Evolutionary conservation across 53 echinoderm and acorn worm genomes (phyloP), one percentile per base, ranked within the genome.

Genomic region (Luidia sarsii): DNA sequence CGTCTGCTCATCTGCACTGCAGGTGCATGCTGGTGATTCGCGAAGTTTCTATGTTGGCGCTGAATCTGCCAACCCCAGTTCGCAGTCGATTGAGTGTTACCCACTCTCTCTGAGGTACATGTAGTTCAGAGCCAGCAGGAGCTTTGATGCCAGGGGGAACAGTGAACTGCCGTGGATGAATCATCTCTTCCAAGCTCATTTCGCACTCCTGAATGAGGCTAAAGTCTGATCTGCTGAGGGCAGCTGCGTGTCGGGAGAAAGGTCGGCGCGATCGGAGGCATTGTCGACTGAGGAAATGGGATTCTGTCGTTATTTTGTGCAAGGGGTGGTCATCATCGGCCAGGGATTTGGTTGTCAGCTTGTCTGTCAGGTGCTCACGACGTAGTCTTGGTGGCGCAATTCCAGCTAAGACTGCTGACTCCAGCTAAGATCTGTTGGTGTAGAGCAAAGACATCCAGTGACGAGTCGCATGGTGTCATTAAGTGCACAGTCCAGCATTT

Each of bases 401-500:
- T 8, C 68, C 68, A 14, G 68, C 4, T 38, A 67, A 41, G 20
- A 67, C 68, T 36, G 68, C 39, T 14, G 39, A 23, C 39, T 24
- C n/a, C n/a, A n/a, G n/a, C n/a, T n/a, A n/a, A n/a, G 39, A 16
- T 67, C 39, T 16, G 39, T 37, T 67, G 68, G 39, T 3, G 68
- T 67, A 10, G 68, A 41, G 11, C 68, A 16, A 7, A 67, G 68
- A 20, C 37, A 67, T 14, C 68, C 68, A 37, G 37, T 67, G 68
- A 67, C 30, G 37, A 67, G 36, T 39, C 37, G 4, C 39, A 39
- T 67, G 36, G 68, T 67, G 68, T 67, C 68, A 8, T 87, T 79
- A 7, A 79, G 79, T 22, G 57, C 48, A 18, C 52, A 6, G 33
- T 79, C 69, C 2, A 87, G 18, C 24, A 52, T 80, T 11, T 30